Percentiles rank a stretch among this genome's conserved stretches.
phyloP scores from a whole-genome alignment of 2,797 vertebrate species.

The Chaetophractus vellerosus region DNA sequence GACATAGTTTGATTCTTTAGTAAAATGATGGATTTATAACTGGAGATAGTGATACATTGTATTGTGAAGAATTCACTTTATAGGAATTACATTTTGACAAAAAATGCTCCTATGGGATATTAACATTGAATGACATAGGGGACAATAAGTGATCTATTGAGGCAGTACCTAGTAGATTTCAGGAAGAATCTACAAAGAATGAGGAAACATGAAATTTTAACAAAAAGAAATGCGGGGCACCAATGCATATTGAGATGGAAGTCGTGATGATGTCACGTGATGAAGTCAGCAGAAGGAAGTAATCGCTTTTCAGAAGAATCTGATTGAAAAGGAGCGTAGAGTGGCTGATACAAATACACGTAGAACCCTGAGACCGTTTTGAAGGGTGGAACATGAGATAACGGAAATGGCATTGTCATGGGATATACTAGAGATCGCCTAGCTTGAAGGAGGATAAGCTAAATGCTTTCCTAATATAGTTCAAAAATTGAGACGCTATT shows the following conservation, averaged over 20 bases:
- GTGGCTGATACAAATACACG: not conserved
- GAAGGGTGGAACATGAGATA: not conserved
- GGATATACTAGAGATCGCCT: not conserved
- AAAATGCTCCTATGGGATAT: too few species aligned
- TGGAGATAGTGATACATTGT: conserved; percentile 21
- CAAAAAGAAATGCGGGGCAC: conserved; percentile 7
- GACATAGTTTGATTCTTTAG: conserved; percentile 11
- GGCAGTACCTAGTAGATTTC: not conserved
- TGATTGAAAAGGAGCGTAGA: not conserved
- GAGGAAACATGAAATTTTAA: not conserved
- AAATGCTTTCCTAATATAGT: not conserved
- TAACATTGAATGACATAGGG: too few species aligned
- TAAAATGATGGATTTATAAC: not conserved
- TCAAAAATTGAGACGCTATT: not conserved
- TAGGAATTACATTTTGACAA: not conserved
- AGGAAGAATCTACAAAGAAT: not conserved
- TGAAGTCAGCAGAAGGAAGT: not conserved
- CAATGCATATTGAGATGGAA: not conserved
- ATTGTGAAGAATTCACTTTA: not conserved
- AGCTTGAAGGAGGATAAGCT: not conserved
- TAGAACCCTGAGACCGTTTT: not conserved
- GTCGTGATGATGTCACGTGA: not conserved
- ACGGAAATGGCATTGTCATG: not conserved
- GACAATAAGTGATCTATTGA: not conserved
- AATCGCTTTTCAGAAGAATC: not conserved